Conservation (phyloP, 2,113 vertebrate species). For the Rhabdornis inornatus region DNA sequence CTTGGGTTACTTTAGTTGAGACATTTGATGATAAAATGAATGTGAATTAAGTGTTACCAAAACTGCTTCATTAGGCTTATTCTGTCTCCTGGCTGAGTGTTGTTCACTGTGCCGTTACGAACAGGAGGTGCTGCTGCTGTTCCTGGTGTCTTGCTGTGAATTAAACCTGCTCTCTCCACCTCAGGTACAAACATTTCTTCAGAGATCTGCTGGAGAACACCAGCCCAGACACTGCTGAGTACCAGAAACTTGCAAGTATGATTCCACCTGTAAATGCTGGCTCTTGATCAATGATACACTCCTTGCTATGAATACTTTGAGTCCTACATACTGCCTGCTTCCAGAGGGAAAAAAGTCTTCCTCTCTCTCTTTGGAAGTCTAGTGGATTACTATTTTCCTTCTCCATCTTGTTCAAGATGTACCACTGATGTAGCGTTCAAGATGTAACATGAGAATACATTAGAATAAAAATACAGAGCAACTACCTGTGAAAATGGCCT, state of each 20-base stretch:
- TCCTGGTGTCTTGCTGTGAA: not conserved
- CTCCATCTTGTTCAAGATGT: not conserved
- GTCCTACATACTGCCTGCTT: not conserved
- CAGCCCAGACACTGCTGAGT: conserved; percentile 74
- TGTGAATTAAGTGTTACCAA: not conserved
- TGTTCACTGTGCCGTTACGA: not conserved
- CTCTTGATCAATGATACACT: not conserved
- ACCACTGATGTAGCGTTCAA: too few relatives aligned
- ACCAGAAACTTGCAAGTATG: conserved; percentile 85
- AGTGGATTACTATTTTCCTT: not conserved
- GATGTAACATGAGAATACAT: not conserved
- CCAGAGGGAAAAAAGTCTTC: not conserved
- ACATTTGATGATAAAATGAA: not conserved
- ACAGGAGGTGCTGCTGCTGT: not conserved
- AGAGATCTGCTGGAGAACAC: conserved; percentile 86
- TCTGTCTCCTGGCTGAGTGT: not conserved
- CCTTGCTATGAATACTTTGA: not conserved
- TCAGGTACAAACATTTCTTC: conserved; percentile 86
- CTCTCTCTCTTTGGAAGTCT: not conserved
- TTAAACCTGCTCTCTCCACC: not conserved
- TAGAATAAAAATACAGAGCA: not conserved
- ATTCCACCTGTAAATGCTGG: not conserved
- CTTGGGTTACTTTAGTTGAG: not conserved
- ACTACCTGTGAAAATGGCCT: not conserved
- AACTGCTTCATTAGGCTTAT: not conserved